Base-by-base conservation (phyloP, 2,888 invertebrate genomes). In the Drosophila algonquin region DNA sequence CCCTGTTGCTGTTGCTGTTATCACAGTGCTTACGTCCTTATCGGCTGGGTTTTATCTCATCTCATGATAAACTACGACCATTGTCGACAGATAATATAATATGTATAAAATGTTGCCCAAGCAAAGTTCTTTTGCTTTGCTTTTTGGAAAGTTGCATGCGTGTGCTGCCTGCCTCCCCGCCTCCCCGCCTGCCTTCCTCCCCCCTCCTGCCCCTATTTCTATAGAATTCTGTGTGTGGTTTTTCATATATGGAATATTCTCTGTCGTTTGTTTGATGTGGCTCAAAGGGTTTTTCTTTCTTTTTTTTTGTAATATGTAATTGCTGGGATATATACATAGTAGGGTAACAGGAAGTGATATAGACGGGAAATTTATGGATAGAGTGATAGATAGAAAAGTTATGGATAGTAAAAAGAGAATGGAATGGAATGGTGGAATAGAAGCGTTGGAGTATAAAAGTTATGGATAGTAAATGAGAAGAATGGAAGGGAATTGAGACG, bases 11-110 rank as follows among this genome's bases (percentile, higher is more conserved):
- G 56, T 55, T 67, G 79, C 40, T 40, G 77, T 86, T 82, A 87
- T 82, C 87, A 82, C 79, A 65, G 85, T 85, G 70, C 82, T 82
- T 75, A 80, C 65, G 54, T 77, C 83, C 89, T 88, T 83, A 83
- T 83, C 83, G 73, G 64, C 71, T 51, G 72, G 83, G 67, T 72
- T 79, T 88, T 86, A 86, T 88, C 84, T 75, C 57, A 59, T 83
- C 84, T 75, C 57, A 59, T 83, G 89, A 83, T 83, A 83, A 88
- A 82, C 89, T 73, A 40, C 40, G 40, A 40, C 14, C 79, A 86
- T 86, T 83, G 83, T 83, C 64, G 58, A 54, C 74, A 87, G 85
- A 83, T 77, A 86, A 75, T 62, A 65, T 62, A 63, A 86, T 79
- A 72, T 73, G 71, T 69, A 65, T 62, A 63, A 86, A 81, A 72